Conservation (phyloP, 2,797 vertebrate genomes). For the Hozukius guyotensis region DNA sequence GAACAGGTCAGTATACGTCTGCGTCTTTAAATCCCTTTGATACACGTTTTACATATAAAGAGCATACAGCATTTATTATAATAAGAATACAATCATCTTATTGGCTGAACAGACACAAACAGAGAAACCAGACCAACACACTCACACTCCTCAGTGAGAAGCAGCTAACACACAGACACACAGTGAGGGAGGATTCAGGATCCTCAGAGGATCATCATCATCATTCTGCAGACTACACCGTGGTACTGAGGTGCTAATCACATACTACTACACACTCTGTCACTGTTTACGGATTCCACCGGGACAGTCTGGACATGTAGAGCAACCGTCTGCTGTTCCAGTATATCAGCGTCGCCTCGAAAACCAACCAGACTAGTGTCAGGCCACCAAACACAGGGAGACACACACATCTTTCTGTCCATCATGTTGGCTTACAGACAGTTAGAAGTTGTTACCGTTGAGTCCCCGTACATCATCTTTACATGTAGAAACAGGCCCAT, state of each 20-base stretch:
- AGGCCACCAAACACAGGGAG: constrained; percentile 89
- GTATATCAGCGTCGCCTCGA: background rate
- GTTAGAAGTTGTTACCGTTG: background rate
- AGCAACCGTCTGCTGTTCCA: constrained; percentile 45
- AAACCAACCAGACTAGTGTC: constrained; percentile 58
- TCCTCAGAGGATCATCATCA: constrained; percentile 32
- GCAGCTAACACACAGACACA: background rate
- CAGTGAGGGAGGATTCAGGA: constrained; percentile 69
- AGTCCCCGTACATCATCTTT: background rate
- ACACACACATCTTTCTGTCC: constrained; percentile 38
- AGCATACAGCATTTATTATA: background rate
- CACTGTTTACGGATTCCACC: constrained; percentile 78
- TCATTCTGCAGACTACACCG: constrained; percentile 21
- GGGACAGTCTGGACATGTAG: constrained; percentile 73
- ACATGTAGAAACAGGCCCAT: background rate
- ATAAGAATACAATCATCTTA: no score
- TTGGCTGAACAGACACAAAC: background rate
- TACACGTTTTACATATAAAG: background rate
- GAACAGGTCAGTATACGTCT: background rate
- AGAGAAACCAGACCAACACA: background rate
- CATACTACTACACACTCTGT: background rate
- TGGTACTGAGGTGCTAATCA: constrained; percentile 34
- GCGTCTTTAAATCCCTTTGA: background rate
- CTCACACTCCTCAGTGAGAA: constrained; percentile 1
- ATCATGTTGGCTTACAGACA: background rate